A percentile compares a stretch with the other conserved stretches of the same genome.
Evolutionary conservation across 2,888 invertebrate species (phyloP).

Genomic region (Lymantria dispar): DNA sequence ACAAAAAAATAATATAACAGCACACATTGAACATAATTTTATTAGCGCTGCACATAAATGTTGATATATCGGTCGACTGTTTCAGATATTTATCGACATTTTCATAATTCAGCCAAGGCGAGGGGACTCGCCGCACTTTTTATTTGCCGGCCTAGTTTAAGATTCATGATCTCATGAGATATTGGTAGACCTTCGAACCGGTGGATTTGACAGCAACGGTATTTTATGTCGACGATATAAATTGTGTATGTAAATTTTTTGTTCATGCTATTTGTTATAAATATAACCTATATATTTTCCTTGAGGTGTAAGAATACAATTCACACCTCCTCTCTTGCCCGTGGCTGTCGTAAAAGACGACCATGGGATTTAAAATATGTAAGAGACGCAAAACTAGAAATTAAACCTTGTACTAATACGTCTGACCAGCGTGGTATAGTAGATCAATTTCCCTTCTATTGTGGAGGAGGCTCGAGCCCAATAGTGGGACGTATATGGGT

Average conservation of each 20-base stretch:
- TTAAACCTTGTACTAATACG: no score
- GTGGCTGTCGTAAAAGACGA: no score
- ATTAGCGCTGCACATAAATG: conserved; percentile 16
- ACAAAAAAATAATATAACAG: neutral
- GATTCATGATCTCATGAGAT: conserved; percentile 74
- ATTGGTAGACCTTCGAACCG: conserved; percentile 43
- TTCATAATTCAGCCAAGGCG: conserved; percentile 70
- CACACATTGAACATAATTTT: conserved; percentile 9
- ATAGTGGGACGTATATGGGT: no score
- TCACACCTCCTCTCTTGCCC: no score
- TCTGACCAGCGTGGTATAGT: no score
- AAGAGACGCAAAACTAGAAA: no score
- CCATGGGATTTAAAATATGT: no score
- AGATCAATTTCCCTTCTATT: no score
- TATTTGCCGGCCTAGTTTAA: conserved; percentile 68
- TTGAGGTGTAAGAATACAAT: no score
- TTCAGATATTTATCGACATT: conserved; percentile 71
- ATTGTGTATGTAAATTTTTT: conserved; percentile 22
- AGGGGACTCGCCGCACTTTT: conserved; percentile 59
- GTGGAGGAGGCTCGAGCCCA: no score
- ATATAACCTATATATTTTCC: no score
- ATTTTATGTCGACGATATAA: conserved; percentile 34
- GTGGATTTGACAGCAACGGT: conserved; percentile 35
- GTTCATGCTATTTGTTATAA: neutral
- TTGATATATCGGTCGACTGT: conserved; percentile 20